Evolutionary conservation across 1,140 invertebrate genomes (phyloP), one percentile per base, ranked within the genome.

Genomic region (Drosophila parvula): DNA sequence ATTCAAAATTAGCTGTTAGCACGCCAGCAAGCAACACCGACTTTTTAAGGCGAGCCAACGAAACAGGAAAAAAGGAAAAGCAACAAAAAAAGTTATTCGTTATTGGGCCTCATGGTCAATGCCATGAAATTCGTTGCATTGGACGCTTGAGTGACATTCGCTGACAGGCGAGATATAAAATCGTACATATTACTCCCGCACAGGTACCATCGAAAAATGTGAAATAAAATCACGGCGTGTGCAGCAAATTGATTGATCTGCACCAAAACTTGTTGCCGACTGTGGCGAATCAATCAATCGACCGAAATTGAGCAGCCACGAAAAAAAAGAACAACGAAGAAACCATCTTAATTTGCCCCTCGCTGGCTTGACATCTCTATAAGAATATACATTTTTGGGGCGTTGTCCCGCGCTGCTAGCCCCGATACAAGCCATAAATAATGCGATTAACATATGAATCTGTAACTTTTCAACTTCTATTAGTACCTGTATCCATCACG

Each of bases 201-300:
- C 58, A 79, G 76, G 67, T 78, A 59, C 32, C 44, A 51, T 63
- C 50, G 18, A 56, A 22, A 48, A 38, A 53, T 3, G 11, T n/a
- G 3, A 38, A 59, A 58, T 38, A 71, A 36, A 45, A 34, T 45
- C 47, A 41, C 28, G 61, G 48, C 70, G 74, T 83, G 71, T 76
- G 76, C 43, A 71, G 48, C 80, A 64, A 81, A 82, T 86, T 86
- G 82, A 86, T 86, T 82, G 79, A 85, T 82, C 70, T 82, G 47
- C 70, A 73, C 22, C 38, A 57, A 40, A 71, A 58, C 47, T 68
- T 28, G 44, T 53, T 36, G 69, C 67, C 73, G 47, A 83, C 64
- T 78, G 81, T 84, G 41, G 74, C 81, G 56, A 78, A 85, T 85
- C 81, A 85, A 85, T 78, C 81, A 85, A 74, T 78, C 70, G 81